Evolutionary conservation across 2,888 invertebrate species (phyloP).

Genomic region (Tubiluchus corallicola): DNA sequence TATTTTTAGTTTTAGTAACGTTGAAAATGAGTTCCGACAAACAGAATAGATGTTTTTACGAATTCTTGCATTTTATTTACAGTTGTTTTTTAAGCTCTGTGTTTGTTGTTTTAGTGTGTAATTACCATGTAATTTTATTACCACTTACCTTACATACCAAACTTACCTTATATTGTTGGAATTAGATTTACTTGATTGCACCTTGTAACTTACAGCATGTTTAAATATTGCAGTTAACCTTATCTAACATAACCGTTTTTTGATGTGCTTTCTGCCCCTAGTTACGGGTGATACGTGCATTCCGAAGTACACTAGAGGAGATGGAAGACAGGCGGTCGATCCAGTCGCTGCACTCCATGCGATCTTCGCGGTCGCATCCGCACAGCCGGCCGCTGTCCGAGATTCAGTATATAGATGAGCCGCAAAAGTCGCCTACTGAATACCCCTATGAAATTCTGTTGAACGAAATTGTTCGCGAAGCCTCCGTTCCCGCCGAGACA

Average conservation of each 20-base stretch:
- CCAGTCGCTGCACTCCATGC: constrained; percentile 61
- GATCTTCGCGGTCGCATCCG: not conserved
- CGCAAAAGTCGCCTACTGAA: not conserved
- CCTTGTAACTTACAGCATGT: too few species aligned
- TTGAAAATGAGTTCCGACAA: too few species aligned
- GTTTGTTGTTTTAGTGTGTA: too few species aligned
- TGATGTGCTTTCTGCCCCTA: constrained; percentile 65
- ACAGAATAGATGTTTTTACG: too few species aligned
- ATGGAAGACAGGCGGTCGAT: constrained; percentile 95
- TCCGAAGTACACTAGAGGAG: constrained; percentile 98
- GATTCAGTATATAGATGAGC: not conserved
- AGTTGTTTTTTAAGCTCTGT: too few species aligned
- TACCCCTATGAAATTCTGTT: not conserved
- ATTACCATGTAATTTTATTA: too few species aligned
- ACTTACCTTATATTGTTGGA: constrained; percentile 10
- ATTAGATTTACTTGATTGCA: too few species aligned
- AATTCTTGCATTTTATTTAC: too few species aligned
- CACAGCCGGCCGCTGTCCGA: not conserved
- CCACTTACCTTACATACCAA: not conserved
- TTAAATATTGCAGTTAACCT: too few species aligned
- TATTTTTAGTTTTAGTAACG: too few species aligned
- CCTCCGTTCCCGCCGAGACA: not conserved
- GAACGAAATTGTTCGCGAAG: not conserved
- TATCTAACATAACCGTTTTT: too few species aligned
- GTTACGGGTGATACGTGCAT: constrained; percentile 99